Conservation (phyloP, 2,888 invertebrate genomes). For the Proisotoma minuta region DNA sequence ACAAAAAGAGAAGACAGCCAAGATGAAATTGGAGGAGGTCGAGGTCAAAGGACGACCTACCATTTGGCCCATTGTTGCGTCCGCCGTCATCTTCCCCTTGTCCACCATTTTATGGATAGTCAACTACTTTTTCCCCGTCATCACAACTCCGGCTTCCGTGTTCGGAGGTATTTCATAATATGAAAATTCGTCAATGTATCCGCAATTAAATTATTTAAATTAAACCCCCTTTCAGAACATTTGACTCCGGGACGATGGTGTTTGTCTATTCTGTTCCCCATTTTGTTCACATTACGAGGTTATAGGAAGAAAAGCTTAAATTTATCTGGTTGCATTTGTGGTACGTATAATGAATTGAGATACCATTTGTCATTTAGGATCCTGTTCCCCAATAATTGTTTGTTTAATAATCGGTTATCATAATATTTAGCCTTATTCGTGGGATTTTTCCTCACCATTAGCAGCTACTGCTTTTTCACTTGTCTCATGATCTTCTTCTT, state of each 20-base stretch:
- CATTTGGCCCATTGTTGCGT: conserved; percentile 58
- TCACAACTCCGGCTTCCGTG: background rate
- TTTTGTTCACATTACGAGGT: conserved; percentile 64
- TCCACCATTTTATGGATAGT: conserved; percentile 71
- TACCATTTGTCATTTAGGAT: too few relatives aligned
- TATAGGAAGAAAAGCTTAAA: conserved; percentile 64
- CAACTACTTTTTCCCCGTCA: conserved; percentile 54
- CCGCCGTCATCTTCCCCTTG: conserved; percentile 66
- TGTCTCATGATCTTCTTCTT: conserved; percentile 72
- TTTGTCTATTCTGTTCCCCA: conserved; percentile 61
- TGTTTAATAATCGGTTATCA: background rate
- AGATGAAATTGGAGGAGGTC: conserved; percentile 44
- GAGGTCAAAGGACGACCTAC: conserved; percentile 37
- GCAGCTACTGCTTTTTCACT: conserved; percentile 70
- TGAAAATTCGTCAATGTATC: too few relatives aligned
- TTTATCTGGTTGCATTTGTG: too few relatives aligned
- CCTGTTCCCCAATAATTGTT: too few relatives aligned
- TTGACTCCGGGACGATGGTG: conserved; percentile 66
- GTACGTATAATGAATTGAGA: too few relatives aligned
- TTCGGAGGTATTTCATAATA: background rate
- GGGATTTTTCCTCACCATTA: conserved; percentile 71
- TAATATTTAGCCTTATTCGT: conserved; percentile 60
- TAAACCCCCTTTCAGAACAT: too few relatives aligned
- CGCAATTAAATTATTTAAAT: too few relatives aligned
- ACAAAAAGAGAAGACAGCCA: too few relatives aligned